Evolutionary conservation across 2,888 invertebrate species (phyloP).

Genomic region (Villa cingulata): DNA sequence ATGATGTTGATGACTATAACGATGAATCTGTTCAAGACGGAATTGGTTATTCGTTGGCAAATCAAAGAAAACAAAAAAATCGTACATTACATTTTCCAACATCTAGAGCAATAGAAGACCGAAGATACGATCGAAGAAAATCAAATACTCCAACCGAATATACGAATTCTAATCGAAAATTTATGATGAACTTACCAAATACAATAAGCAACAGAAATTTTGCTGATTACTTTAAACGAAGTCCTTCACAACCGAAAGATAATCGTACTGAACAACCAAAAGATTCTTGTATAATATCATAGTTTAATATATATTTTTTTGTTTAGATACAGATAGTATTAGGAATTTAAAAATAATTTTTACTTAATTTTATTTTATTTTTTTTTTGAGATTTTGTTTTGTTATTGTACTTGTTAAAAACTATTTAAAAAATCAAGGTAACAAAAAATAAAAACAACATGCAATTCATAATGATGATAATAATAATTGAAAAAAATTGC

Average conservation of each 20-base stretch:
- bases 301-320: constrained; percentile 9
- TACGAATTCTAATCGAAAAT: background rate
- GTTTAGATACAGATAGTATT: too few species aligned
- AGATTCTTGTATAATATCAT: constrained; percentile 33
- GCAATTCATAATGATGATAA: constrained; percentile 3
- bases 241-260: constrained; percentile 22
- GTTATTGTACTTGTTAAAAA: background rate
- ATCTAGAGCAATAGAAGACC: constrained; percentile 2
- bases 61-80: background rate
- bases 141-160: constrained; percentile 1
- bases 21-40: background rate
- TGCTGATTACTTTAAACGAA: constrained; percentile 26
- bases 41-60: background rate
- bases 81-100: constrained; percentile 1
- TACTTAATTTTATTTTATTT: too few species aligned
- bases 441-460: constrained; percentile 6
- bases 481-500: background rate
- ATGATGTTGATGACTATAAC: background rate
- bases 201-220: constrained; percentile 16
- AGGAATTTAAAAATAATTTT: too few species aligned
- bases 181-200: background rate
- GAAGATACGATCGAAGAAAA: background rate
- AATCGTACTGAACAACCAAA: constrained; percentile 20
- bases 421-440: constrained; percentile 1
- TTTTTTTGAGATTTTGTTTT: too few species aligned